A percentile compares a stretch with the other conserved stretches of the same genome.
Evolutionary conservation across 2,113 vertebrate species (phyloP).

Genomic region (Otolemur garnettii): DNA sequence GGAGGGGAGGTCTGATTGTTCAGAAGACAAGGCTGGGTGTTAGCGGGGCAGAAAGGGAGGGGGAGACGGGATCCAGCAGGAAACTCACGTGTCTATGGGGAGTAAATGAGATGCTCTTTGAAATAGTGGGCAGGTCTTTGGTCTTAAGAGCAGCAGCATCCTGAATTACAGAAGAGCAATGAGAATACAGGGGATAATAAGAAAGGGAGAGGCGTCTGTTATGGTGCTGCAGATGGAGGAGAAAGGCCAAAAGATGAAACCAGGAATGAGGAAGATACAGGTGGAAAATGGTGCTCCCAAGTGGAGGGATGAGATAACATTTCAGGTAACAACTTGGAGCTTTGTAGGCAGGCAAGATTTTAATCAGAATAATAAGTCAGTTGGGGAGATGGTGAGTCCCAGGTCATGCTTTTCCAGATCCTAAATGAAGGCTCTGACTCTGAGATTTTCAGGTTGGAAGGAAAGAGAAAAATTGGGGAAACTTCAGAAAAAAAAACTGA

Average conservation of each 20-base stretch:
- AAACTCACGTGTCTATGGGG: neutral
- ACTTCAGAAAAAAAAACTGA: neutral
- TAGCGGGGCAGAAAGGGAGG: too few relatives aligned
- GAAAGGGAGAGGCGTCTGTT: neutral
- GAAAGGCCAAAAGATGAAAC: conserved; percentile 47
- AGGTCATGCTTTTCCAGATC: neutral
- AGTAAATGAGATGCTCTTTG: conserved; percentile 3
- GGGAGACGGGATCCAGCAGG: neutral
- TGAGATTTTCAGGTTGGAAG: neutral
- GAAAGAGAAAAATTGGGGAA: neutral
- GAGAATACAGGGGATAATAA: neutral
- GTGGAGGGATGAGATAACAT: neutral
- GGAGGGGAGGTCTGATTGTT: neutral
- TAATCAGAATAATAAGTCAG: neutral
- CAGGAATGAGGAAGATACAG: neutral
- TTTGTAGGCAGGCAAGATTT: neutral
- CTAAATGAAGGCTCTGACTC: neutral
- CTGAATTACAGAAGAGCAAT: conserved; percentile 8
- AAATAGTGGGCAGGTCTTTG: neutral
- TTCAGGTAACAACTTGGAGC: neutral
- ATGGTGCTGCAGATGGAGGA: neutral
- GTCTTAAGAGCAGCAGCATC: conserved; percentile 7
- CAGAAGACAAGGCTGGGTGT: neutral
- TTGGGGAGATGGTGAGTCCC: neutral
- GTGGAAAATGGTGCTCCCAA: neutral